Evolutionary conservation across 2,888 invertebrate species (phyloP), one percentile per base, ranked within the genome.

Genomic region (Drosophila paucipuncta): DNA sequence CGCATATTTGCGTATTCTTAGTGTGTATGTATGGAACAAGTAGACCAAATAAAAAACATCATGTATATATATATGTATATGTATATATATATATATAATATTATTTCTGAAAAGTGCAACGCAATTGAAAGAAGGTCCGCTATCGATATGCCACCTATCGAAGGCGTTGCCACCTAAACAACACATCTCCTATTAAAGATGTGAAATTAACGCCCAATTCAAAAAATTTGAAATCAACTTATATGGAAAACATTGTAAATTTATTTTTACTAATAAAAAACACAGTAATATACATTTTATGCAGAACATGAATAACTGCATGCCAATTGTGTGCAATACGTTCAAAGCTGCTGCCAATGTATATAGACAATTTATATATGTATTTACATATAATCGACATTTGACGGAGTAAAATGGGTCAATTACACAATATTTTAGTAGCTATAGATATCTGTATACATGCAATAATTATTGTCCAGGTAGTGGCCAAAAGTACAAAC

Each of bases 241-340:
- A 2, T n/a, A 13, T 41, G 55, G 30, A 35, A 43, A 74, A 53
- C 50, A 43, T 73, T 77, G 58, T 74, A 80, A 64, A 78, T 83
- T 80, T 83, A 80, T 83, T 81, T 80, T 58, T 49, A 74, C 73
- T 80, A 73, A 74, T 82, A 81, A 81, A 85, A 83, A 85, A 85
- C 66, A 84, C 70, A 78, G 64, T 78, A 55, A 76, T 31, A 50
- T 68, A 80, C 68, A 78, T 58, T 73, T 70, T 80, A 68, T 57
- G 67, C 65, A 69, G 66, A 73, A 67, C 83, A 69, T 72, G 55
- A 53, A 63, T 72, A 74, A 76, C 80, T 85, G 74, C 73, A 66
- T 55, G 55, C 50, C 65, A 59, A 50, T 75, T 71, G 61, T 72
- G 9, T 73, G 68, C 60, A 78, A 35, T 35, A 5, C 2, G 35